Percentiles rank a stretch among this genome's conserved stretches.
Conservation (phyloP, 2,888 invertebrate genomes). For the Rhorus exstirpatorius region DNA sequence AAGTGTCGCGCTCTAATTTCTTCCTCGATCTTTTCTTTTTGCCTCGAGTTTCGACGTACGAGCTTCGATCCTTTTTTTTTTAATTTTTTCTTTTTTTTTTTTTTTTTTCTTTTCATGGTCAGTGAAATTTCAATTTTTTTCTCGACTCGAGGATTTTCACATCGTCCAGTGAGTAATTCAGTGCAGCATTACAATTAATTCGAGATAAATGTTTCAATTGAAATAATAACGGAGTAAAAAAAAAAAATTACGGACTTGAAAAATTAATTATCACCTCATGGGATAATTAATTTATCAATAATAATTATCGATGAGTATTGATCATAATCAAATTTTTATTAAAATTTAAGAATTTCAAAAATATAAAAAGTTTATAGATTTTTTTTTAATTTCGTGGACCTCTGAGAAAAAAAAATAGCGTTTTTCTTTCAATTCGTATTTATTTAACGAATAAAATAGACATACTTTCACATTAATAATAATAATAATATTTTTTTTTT, state of each 20-base stretch:
- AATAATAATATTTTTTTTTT: neutral
- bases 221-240: neutral
- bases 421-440: no score
- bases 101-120: conserved; percentile 7
- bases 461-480: no score
- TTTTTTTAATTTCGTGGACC: no score
- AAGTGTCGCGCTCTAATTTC: conserved; percentile 51
- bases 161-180: conserved; percentile 15
- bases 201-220: neutral
- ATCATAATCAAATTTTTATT: no score
- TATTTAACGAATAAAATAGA: no score
- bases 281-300: no score
- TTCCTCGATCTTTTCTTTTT: neutral
- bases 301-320: no score
- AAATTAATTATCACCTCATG: no score
- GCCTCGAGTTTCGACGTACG: neutral
- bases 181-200: neutral
- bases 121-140: conserved; percentile 21
- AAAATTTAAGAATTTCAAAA: no score
- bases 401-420: no score
- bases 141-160: neutral
- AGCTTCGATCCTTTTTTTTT: neutral
- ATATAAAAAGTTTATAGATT: no score
- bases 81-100: neutral
- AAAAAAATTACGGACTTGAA: neutral